Evolutionary conservation across 2,113 vertebrate genomes (phyloP).

Genomic region (Meleagris gallopavo): DNA sequence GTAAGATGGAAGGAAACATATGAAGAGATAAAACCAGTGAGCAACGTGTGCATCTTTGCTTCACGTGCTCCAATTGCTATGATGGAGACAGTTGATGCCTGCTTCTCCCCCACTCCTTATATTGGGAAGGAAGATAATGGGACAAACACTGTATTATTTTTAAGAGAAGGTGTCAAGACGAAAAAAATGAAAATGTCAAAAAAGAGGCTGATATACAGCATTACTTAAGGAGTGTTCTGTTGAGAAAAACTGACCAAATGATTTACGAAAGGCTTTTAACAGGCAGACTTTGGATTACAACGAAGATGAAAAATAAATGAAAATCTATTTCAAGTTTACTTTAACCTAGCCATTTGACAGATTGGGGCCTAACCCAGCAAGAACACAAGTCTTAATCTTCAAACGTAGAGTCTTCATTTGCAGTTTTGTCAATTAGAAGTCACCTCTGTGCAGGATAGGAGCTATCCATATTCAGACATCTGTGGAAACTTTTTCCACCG

Average conservation of each 20-base stretch:
- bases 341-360: constrained; percentile 76
- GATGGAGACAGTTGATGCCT: background rate
- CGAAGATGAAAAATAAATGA: constrained; percentile 81
- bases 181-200: constrained; percentile 82
- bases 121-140: constrained; percentile 74
- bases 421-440: constrained; percentile 38
- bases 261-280: constrained; percentile 82
- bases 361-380: constrained; percentile 57
- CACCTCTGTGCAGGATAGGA: background rate
- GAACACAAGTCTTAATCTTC: constrained; percentile 68
- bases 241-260: constrained; percentile 79
- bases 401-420: constrained; percentile 53
- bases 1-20: background rate
- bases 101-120: background rate
- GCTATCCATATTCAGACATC: background rate
- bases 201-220: constrained; percentile 76
- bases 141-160: constrained; percentile 76
- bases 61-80: constrained; percentile 17
- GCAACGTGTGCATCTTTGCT: background rate
- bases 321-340: constrained; percentile 79
- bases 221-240: constrained; percentile 79
- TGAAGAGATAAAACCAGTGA: background rate
- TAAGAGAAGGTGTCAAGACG: constrained; percentile 78
- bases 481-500: background rate
- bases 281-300: constrained; percentile 76